Conservation (phyloP, 2,113 vertebrate species). For the Rhabdomys dilectus region DNA sequence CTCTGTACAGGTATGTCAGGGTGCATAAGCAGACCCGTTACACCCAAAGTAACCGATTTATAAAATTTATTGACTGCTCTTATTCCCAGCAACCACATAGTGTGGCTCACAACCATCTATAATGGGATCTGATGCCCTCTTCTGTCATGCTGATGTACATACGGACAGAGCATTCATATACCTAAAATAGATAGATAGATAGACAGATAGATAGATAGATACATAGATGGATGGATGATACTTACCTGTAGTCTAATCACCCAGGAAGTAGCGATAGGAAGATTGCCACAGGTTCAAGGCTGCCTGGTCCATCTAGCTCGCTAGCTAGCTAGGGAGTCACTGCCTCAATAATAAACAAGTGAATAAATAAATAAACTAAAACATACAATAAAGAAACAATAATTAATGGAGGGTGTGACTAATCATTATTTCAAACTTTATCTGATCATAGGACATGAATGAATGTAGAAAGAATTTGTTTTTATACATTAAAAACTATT, state of each 20-base stretch:
- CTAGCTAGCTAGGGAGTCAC: neutral
- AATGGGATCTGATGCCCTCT: too few species aligned
- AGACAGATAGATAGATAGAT: too few species aligned
- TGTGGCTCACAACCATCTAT: too few species aligned
- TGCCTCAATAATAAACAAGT: neutral
- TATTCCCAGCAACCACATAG: too few species aligned
- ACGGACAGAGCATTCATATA: too few species aligned
- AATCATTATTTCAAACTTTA: constrained; percentile 31
- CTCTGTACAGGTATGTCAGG: constrained; percentile 88
- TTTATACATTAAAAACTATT: constrained; percentile 25
- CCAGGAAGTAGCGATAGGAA: neutral
- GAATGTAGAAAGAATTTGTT: neutral
- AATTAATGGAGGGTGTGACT: neutral
- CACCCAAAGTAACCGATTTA: neutral
- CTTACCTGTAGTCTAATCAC: neutral
- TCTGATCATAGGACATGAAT: neutral
- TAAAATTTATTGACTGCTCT: too few species aligned
- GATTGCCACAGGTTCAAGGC: neutral
- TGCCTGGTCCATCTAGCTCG: neutral
- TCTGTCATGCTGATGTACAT: too few species aligned
- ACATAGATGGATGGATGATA: too few species aligned
- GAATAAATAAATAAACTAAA: neutral
- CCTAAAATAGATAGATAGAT: too few species aligned
- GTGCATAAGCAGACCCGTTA: neutral
- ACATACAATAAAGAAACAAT: neutral